These are phyloP conservation scores for Malthinus flaveolus DNA, from an alignment of 2,888 invertebrate species.

Conservation along the genomic window DNA sequence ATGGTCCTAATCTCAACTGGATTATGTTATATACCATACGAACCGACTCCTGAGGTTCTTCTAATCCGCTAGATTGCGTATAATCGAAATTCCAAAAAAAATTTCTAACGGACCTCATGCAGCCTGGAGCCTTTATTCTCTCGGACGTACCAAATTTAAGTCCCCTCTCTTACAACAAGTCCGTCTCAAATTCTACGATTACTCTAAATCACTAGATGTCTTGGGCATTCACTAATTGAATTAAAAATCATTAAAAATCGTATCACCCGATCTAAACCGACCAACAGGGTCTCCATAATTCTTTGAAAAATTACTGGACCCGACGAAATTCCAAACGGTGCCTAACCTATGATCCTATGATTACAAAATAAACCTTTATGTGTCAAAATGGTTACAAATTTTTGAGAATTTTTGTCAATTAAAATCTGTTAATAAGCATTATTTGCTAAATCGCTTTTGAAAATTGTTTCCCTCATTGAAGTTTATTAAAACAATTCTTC, in stretches of 20 bases:
- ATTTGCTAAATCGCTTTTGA: slow-evolving; percentile 28
- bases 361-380: slow-evolving; percentile 27
- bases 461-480: slow-evolving; percentile 8
- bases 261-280: slow-evolving; percentile 14
- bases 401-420: slow-evolving; percentile 13
- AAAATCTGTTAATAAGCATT: slow-evolving; percentile 29
- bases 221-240: neutral
- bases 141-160: no score
- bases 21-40: no score
- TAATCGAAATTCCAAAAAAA: no score
- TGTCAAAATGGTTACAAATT: slow-evolving; percentile 24
- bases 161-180: no score
- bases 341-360: no score
- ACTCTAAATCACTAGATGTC: neutral
- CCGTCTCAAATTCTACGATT: no score
- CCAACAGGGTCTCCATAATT: slow-evolving; percentile 26
- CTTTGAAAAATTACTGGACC: slow-evolving; percentile 28
- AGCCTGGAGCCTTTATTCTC: no score
- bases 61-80: no score
- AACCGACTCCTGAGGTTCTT: no score
- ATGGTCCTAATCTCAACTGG: no score
- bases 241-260: slow-evolving; percentile 11
- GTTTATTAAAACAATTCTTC: neutral
- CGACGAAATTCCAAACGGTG: slow-evolving; percentile 25
- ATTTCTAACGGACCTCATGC: no score